Base-by-base conservation (phyloP, 2,888 invertebrate species). In the Argyresthia albistria region DNA sequence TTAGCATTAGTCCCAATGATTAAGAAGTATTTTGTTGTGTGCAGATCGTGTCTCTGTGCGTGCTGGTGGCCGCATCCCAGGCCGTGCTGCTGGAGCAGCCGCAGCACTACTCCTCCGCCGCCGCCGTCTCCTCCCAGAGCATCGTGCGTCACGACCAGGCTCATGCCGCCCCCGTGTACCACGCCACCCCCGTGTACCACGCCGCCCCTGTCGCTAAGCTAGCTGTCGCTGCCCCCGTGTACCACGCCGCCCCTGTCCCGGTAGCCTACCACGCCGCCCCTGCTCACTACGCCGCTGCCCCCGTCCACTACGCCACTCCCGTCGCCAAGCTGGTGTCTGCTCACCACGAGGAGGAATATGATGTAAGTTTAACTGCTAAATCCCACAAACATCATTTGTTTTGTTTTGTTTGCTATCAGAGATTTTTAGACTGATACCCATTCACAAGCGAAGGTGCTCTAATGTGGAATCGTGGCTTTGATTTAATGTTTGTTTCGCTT, bases 91-190 rank as follows among this genome's bases (percentile, higher is more conserved):
- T 55, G 52, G 52, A 53, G n/a, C 50, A 42, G 37, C 50, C 45
- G 35, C 25, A 16, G 25, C 54, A 54, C 43, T 55, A 54, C 50
- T 54, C 54, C 25, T 43, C 53, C 35, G 49, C 51, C 11, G 50
- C 49, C n/a, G 56, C 56, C 43, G 64, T 68, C 1, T 59, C 67
- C 8, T 67, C 84, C 12, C 89, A 89, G 60, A 79, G 77, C 62
- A 71, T 75, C 43, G 66, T 71, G 54, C 73, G 61, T 43, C 73
- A 68, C 60, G 72, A 69, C 59, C 64, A 68, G 60, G 52, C 63
- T 46, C 56, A 55, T 43, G 57, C 51, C 25, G 25, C 25, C 25
- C 25, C 25, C 37, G 51, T 49, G 35, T 50, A 51, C 46, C 53
- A 53, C 43, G 57, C 63, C n/a, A 58, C 62, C 10, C 60, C 61